Percentiles rank a stretch among this genome's conserved stretches.
Evolutionary conservation across 1,140 invertebrate genomes (phyloP).

Genomic region (Drosophila erecta): DNA sequence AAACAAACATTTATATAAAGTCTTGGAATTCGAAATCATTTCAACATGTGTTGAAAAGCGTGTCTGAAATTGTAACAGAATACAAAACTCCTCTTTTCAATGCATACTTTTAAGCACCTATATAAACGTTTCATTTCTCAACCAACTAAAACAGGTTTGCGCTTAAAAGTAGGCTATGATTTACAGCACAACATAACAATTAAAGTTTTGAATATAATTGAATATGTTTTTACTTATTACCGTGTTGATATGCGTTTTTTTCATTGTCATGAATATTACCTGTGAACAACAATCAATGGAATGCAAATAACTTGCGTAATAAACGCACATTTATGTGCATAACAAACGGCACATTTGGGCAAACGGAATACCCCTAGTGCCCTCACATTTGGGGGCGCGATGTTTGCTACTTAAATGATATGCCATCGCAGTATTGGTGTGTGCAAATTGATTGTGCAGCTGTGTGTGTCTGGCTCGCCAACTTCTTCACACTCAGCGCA

Average conservation of each 20-base stretch:
- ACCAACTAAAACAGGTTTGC: too few species aligned
- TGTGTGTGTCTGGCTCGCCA: conserved; percentile 21
- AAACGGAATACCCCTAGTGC: conserved; percentile 19
- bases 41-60: too few species aligned
- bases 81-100: not conserved
- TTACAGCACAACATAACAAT: too few species aligned
- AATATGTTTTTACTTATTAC: too few species aligned
- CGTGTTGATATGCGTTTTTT: too few species aligned
- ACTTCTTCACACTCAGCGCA: conserved; percentile 34
- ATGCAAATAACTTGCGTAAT: not conserved
- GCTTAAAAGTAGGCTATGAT: too few species aligned
- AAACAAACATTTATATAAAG: not conserved
- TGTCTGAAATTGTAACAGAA: too few species aligned
- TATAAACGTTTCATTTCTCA: not conserved
- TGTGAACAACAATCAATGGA: not conserved
- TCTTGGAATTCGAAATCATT: too few species aligned
- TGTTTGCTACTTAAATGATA: conserved; percentile 75
- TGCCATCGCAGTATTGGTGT: conserved; percentile 33
- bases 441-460: conserved; percentile 70
- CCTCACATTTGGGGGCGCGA: conserved; percentile 40
- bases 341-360: not conserved
- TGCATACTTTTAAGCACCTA: not conserved
- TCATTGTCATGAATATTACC: too few species aligned
- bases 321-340: not conserved
- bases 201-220: too few species aligned